These are phyloP conservation scores for Pogoniulus pusillus DNA, from an alignment of 2,797 vertebrate species.

Conservation along the genomic window DNA sequence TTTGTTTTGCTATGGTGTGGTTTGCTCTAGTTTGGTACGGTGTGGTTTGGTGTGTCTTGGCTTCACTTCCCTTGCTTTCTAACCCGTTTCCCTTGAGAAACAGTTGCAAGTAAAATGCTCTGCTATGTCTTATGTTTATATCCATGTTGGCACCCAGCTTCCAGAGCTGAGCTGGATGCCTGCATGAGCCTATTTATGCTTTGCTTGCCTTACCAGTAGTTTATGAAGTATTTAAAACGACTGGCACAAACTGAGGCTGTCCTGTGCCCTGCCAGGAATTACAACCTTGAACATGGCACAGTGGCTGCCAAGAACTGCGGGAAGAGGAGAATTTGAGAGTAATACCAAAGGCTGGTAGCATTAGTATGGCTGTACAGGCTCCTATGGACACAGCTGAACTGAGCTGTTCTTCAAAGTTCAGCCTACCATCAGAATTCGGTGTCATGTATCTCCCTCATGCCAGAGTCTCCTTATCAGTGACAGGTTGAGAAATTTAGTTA, in stretches of 20 bases:
- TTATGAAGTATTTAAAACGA: not conserved
- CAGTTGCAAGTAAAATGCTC: not conserved
- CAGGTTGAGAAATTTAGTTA: not conserved
- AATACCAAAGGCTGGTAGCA: not conserved
- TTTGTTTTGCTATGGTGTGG: not conserved
- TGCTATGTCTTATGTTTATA: not conserved
- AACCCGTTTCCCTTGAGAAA: not conserved
- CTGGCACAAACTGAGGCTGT: not conserved
- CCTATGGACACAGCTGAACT: not conserved
- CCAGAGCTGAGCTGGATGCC: not conserved
- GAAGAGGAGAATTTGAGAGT: not conserved
- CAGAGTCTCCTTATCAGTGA: not conserved
- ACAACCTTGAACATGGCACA: not conserved
- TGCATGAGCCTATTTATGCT: not conserved
- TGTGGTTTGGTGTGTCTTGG: not conserved
- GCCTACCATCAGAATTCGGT: not conserved
- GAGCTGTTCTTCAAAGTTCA: not conserved
- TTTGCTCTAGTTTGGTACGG: no score
- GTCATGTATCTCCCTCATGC: not conserved
- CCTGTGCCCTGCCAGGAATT: not conserved
- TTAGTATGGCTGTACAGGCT: not conserved
- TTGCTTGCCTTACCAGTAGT: not conserved
- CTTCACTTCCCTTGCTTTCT: not conserved
- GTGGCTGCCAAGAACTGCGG: not conserved
- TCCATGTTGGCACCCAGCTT: not conserved